Percentiles rank a stretch among this genome's conserved stretches.
Conservation (phyloP, 1,140 invertebrate genomes). For the Achroia grisella region DNA sequence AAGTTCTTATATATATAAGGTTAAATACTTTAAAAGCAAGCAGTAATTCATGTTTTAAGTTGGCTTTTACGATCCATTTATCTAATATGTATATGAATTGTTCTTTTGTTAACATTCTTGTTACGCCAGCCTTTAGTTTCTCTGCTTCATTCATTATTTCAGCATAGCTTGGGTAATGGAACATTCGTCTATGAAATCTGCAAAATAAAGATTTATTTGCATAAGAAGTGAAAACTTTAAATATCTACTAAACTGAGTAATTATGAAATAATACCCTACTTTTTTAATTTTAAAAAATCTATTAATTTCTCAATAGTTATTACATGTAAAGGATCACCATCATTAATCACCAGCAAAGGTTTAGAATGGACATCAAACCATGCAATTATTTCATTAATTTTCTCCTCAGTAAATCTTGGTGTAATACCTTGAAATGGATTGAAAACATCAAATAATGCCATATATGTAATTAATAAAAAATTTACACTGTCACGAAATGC, state of each 20-base stretch:
- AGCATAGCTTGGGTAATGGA: constrained; percentile 49
- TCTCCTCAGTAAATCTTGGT: constrained; percentile 37
- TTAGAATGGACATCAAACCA: constrained; percentile 52
- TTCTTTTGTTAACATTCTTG: constrained; percentile 42
- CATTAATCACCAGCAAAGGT: constrained; percentile 30
- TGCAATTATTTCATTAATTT: constrained; percentile 35
- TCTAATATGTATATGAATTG: constrained; percentile 54
- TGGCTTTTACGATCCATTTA: constrained; percentile 35
- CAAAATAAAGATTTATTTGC: constrained; percentile 6
- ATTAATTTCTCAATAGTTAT: constrained; percentile 47
- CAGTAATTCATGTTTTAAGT: constrained; percentile 50
- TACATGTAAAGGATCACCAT: constrained; percentile 34
- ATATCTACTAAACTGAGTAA: not conserved
- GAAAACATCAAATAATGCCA: constrained; percentile 32
- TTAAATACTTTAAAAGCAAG: constrained; percentile 50
- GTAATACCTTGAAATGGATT: constrained; percentile 37
- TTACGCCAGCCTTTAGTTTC: constrained; percentile 35
- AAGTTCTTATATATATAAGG: too few species aligned
- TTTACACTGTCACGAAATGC: too few species aligned
- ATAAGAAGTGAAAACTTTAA: too few species aligned
- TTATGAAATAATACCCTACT: constrained; percentile 28
- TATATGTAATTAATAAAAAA: not conserved
- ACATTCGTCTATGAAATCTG: constrained; percentile 53
- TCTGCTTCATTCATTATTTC: constrained; percentile 55
- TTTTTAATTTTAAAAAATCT: constrained; percentile 46